These are phyloP conservation scores for Sogatella furcifera DNA, from an alignment of 1,140 invertebrate species.

Conservation along the genomic window DNA sequence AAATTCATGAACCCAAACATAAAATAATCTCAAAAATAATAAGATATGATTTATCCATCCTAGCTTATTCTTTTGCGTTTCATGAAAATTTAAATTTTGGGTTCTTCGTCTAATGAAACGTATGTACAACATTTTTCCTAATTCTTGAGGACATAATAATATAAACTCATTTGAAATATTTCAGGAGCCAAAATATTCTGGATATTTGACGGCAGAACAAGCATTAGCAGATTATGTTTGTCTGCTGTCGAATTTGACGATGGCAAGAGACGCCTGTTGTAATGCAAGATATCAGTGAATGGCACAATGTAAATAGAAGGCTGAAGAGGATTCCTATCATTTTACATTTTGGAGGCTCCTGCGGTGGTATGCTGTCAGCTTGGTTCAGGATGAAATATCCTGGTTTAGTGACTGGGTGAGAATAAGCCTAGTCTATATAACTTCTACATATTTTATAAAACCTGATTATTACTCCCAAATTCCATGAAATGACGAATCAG, in stretches of 20 bases:
- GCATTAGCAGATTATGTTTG: constrained; percentile 89
- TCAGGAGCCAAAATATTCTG: constrained; percentile 53
- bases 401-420: constrained; percentile 62
- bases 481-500: too few relatives aligned
- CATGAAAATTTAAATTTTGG: too few relatives aligned
- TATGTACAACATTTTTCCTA: too few relatives aligned
- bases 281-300: too few relatives aligned
- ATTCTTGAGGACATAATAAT: not conserved
- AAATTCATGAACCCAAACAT: too few relatives aligned
- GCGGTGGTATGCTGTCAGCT: constrained; percentile 91
- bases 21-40: too few relatives aligned
- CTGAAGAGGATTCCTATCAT: constrained; percentile 60
- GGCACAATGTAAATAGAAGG: constrained; percentile 27
- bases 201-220: constrained; percentile 84
- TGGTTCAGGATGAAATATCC: constrained; percentile 97
- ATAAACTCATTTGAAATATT: not conserved
- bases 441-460: not conserved
- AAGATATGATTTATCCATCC: too few relatives aligned
- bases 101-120: too few relatives aligned
- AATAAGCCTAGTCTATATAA: not conserved
- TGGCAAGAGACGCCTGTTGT: not conserved
- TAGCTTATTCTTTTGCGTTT: too few relatives aligned
- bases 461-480: too few relatives aligned
- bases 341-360: constrained; percentile 81
- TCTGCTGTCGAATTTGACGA: constrained; percentile 54